Evolutionary conservation across 2,888 invertebrate genomes (phyloP), one percentile per base, ranked within the genome.

Genomic region (Meiosimyza platycephala): DNA sequence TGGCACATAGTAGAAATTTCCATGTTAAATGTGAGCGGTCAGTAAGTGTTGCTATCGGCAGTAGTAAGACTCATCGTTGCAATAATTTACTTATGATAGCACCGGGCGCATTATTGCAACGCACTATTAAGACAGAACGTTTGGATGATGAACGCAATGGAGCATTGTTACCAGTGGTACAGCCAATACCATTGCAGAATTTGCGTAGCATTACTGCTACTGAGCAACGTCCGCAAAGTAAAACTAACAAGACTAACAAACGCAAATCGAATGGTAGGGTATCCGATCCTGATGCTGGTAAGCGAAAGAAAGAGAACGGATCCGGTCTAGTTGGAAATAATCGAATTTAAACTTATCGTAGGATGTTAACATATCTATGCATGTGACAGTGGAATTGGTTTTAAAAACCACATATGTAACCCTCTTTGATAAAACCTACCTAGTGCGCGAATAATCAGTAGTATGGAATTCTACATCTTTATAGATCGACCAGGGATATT

Each of bases 1-100:
- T 9, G 40, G 9, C 40, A 9, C 40, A 40, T 40, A 40, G 9
- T 40, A n/a, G 52, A 33, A 52, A 69, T 5, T 60, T 54, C 11
- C 70, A 62, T 18, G 54, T 62, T 9, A 52, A 47, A 7, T 52
- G 52, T 54, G 11, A 75, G 51, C 59, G 76, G 15, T 15, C 74
- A n/a, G 77, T 60, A 57, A 16, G 33, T 15, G 71, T 4, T 57
- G 28, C 28, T 28, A 28, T 28, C 28, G 50, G 51, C 51, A 55
- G 48, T 74, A 69, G 22, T 73, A 11, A 54, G 13, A 7, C 5
- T 52, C 70, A 75, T 33, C 72, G 71, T 6, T 80, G 75, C 71
- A 84, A 84, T 51, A 85, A 82, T 76, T 76, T 85, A 15, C 77
- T 85, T 0, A 85, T 85, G 85, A 85, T 85, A 52, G 85, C 82